Base-by-base conservation (phyloP, 2,113 vertebrate species). In the Prinia subflava region DNA sequence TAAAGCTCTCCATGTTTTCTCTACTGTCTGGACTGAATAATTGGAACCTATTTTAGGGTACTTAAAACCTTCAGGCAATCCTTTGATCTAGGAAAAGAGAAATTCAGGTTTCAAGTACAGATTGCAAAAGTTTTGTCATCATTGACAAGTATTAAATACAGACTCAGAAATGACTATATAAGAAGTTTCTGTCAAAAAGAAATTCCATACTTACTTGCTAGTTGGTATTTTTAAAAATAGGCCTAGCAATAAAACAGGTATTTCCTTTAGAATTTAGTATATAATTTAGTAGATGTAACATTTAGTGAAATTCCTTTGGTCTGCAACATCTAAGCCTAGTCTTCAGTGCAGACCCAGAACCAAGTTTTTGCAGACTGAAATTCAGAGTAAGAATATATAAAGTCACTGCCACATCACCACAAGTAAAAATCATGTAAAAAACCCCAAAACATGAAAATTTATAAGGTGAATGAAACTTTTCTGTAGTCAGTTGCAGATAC, bases 21-120 rank as follows among this genome's bases (percentile, higher is more conserved):
- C 98, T 55, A 99, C 99, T 0, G 98, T 99, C 86, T 97, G 52
- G 31, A 97, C 75, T 6, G 99, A 99, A 89, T 99, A 99, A 97
- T 99, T 99, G 52, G 99, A 99, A 33, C 99, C 99, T 91, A 99
- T 99, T 95, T 99, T 99, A 81, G 99, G 98, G 88, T 98, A 92
- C 42, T 97, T 94, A 97, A 99, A 99, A 35, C 98, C 99, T 76
- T 99, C 99, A 39, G 99, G 99, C 50, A 99, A 97, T 44, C 99
- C 99, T 98, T 99, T 99, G 69, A 99, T 98, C 99, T 99, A 97
- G 28, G 37, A 67, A 89, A 96, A 97, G 79, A 37, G 88, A 93
- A 96, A 93, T 77, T 24, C 78, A 52, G 2, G 11, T 81, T 93
- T 95, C 59, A 79, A 85, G 30, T 64, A 76, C 13, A 65, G 47